Conservation (phyloP, 2,888 invertebrate species). For the Lypha dubia region DNA sequence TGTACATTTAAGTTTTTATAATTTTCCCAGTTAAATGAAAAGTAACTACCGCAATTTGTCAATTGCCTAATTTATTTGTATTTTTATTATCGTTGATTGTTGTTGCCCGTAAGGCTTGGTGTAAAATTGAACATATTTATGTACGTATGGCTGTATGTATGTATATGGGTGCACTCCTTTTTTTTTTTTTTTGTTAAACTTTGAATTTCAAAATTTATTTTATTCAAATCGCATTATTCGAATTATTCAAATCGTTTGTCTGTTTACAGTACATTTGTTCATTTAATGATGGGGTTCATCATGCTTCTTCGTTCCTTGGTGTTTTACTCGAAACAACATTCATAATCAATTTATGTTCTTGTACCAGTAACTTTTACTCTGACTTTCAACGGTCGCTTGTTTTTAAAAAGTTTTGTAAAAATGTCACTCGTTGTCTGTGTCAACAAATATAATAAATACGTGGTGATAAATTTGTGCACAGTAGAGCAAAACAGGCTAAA, state of each 20-base stretch:
- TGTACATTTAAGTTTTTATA: constrained; percentile 21
- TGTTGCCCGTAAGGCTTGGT: constrained; percentile 49
- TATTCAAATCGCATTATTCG: constrained; percentile 60
- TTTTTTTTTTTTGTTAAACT: constrained; percentile 42
- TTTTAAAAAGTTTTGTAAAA: constrained; percentile 58
- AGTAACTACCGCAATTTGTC: constrained; percentile 61
- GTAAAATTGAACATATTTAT: background rate
- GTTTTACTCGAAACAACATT: constrained; percentile 14
- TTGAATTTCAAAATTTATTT: constrained; percentile 39
- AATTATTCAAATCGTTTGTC: constrained; percentile 82
- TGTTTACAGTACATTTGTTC: constrained; percentile 84
- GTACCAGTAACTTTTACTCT: constrained; percentile 57
- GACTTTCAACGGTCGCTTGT: constrained; percentile 46
- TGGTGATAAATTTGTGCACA: constrained; percentile 48
- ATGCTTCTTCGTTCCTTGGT: constrained; percentile 10
- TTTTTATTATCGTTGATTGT: constrained; percentile 63
- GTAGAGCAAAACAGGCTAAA: constrained; percentile 15
- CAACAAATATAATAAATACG: constrained; percentile 58
- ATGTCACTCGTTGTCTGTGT: constrained; percentile 69
- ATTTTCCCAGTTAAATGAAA: constrained; percentile 43
- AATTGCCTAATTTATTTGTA: constrained; percentile 67
- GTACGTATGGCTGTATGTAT: background rate
- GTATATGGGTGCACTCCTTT: constrained; percentile 42
- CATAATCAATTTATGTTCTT: constrained; percentile 57
- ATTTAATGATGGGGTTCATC: constrained; percentile 80